phyloP scores from a whole-genome alignment of 2,888 invertebrate genomes.

The Cheilosia vernalis region DNA sequence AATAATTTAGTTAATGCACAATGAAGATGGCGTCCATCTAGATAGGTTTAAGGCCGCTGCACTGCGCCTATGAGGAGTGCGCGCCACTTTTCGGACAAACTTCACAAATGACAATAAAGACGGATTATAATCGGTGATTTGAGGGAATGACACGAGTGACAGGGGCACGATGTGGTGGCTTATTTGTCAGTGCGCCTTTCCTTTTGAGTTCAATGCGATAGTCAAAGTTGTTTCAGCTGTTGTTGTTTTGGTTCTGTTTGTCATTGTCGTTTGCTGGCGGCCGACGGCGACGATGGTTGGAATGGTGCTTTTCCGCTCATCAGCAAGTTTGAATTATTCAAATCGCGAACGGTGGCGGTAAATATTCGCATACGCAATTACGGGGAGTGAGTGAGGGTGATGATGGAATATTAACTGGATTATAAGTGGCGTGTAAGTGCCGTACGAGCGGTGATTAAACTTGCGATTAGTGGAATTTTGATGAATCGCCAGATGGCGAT shows the following conservation, averaged over 20 bases:
- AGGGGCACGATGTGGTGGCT: slow-evolving; percentile 41
- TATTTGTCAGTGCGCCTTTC: slow-evolving; percentile 55
- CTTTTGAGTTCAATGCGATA: slow-evolving; percentile 50
- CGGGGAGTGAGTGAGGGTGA: slow-evolving; percentile 67
- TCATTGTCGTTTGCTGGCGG: slow-evolving; percentile 21
- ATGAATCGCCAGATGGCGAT: slow-evolving; percentile 18
- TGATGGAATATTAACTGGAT: slow-evolving; percentile 73
- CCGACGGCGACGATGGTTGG: background rate
- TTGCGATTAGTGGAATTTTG: slow-evolving; percentile 47
- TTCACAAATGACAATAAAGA: slow-evolving; percentile 36
- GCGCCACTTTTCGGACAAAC: slow-evolving; percentile 48
- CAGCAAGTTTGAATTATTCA: slow-evolving; percentile 70
- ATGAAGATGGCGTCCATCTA: slow-evolving; percentile 49
- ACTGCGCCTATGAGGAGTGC: background rate
- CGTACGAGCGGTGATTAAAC: slow-evolving; percentile 55
- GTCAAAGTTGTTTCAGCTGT: slow-evolving; percentile 10
- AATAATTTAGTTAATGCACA: slow-evolving; percentile 10
- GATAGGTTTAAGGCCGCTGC: slow-evolving; percentile 11
- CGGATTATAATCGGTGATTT: slow-evolving; percentile 67
- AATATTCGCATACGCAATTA: slow-evolving; percentile 67
- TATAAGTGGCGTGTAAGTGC: slow-evolving; percentile 67
- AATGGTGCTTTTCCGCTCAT: slow-evolving; percentile 61
- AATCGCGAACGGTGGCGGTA: slow-evolving; percentile 62
- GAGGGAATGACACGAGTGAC: slow-evolving; percentile 40
- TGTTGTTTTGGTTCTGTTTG: slow-evolving; percentile 21